Conservation (phyloP, 2,797 vertebrate species). For the Loriculus beryllinus region DNA sequence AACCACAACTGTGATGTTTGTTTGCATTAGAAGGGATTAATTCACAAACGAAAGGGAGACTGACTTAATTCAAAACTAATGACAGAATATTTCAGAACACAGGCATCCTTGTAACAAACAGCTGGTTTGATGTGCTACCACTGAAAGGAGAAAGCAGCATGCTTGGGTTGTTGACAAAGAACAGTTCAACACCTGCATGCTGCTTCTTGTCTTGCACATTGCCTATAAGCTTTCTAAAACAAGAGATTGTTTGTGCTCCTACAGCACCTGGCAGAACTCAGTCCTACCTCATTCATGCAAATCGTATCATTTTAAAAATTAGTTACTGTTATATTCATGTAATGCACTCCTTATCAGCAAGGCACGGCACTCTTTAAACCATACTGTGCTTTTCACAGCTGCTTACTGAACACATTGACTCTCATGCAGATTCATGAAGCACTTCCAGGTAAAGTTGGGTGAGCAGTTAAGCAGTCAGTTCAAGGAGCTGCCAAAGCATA, state of each 20-base stretch:
- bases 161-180: background rate
- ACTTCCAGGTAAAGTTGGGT: background rate
- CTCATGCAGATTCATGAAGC: background rate
- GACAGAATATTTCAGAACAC: background rate
- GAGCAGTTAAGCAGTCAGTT: background rate
- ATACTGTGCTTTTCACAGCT: background rate
- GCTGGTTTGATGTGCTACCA: background rate
- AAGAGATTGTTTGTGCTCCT: background rate
- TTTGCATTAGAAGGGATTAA: constrained; percentile 32
- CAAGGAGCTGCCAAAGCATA: background rate
- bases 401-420: background rate
- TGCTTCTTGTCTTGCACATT: background rate
- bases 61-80: constrained; percentile 39
- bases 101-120: background rate
- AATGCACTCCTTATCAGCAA: accelerated
- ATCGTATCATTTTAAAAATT: background rate
- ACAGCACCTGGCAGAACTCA: background rate
- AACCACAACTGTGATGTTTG: constrained; percentile 9
- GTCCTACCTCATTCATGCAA: background rate
- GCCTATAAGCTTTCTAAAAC: background rate
- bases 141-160: background rate
- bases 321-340: background rate
- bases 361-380: background rate
- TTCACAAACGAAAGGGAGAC: constrained; percentile 33
- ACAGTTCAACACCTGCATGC: background rate